A percentile compares a stretch with the other conserved stretches of the same genome.
phyloP scores from a whole-genome alignment of 1,140 invertebrate species.

The Drosophila nigromelanica region DNA sequence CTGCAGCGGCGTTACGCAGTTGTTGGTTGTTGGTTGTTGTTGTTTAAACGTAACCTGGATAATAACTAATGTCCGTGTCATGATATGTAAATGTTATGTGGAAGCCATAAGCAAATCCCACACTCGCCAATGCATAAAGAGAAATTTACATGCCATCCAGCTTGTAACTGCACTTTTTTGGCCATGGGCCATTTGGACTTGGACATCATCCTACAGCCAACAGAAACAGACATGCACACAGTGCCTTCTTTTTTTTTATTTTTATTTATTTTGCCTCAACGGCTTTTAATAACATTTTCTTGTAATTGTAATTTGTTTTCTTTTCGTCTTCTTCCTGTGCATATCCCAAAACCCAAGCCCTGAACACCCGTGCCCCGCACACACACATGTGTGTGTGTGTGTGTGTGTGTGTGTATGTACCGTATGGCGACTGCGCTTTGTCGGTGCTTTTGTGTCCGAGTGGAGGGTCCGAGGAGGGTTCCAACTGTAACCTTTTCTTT shows the following conservation, averaged over 20 bases:
- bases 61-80: conserved; percentile 76
- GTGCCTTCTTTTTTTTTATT: conserved; percentile 42
- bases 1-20: conserved; percentile 7
- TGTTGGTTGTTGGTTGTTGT: too few species aligned
- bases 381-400: conserved; percentile 2
- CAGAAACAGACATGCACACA: conserved; percentile 46
- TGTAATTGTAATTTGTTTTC: conserved; percentile 84
- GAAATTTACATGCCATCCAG: conserved; percentile 71
- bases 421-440: conserved; percentile 43
- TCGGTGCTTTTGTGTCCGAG: conserved; percentile 66
- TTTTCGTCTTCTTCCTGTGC: conserved; percentile 52
- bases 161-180: conserved; percentile 53
- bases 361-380: background rate
- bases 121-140: conserved; percentile 64
- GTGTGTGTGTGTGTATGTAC: background rate
- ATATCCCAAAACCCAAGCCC: conserved; percentile 22
- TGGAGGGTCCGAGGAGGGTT: conserved; percentile 24
- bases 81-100: conserved; percentile 76
- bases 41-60: conserved; percentile 53
- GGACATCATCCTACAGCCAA: conserved; percentile 49
- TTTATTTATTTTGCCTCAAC: conserved; percentile 62
- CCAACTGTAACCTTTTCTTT: conserved; percentile 65
- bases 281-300: conserved; percentile 83
- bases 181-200: conserved; percentile 60
- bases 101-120: conserved; percentile 72